Percentiles rank a stretch among this genome's conserved stretches.
phyloP scores from a whole-genome alignment of 1,140 invertebrate genomes.

The Diorhabda sublineata region DNA sequence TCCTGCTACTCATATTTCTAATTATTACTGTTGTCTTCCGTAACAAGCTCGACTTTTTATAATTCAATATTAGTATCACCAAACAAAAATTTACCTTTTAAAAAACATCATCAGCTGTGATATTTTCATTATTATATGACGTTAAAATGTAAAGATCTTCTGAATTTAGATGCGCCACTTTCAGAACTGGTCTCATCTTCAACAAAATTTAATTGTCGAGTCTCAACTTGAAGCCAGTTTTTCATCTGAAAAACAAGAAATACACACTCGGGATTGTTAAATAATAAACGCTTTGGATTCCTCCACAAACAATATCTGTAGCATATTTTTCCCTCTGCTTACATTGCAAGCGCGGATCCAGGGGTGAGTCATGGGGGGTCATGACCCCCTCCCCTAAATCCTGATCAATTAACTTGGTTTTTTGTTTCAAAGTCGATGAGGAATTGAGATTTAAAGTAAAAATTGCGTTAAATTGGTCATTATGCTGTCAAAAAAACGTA shows the following conservation, averaged over 20 bases:
- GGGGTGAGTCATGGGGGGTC: too few relatives aligned
- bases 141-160: too few relatives aligned
- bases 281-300: not conserved
- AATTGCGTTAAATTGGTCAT: too few relatives aligned
- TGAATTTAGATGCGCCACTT: not conserved
- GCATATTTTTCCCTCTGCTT: not conserved
- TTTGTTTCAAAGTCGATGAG: too few relatives aligned
- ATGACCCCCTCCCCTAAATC: too few relatives aligned
- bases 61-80: constrained; percentile 4
- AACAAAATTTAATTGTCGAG: not conserved
- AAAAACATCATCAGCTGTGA: constrained; percentile 1
- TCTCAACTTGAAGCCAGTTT: not conserved
- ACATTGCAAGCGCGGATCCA: too few relatives aligned
- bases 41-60: constrained; percentile 3
- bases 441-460: too few relatives aligned
- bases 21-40: not conserved
- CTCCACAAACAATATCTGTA: not conserved
- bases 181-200: not conserved
- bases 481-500: too few relatives aligned
- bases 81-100: constrained; percentile 3
- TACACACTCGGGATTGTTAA: constrained; percentile 4
- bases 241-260: constrained; percentile 5
- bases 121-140: too few relatives aligned
- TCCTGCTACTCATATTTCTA: too few relatives aligned
- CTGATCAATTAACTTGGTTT: too few relatives aligned